phyloP scores from a whole-genome alignment of 2,888 invertebrate species.

The Melolontha melolontha region DNA sequence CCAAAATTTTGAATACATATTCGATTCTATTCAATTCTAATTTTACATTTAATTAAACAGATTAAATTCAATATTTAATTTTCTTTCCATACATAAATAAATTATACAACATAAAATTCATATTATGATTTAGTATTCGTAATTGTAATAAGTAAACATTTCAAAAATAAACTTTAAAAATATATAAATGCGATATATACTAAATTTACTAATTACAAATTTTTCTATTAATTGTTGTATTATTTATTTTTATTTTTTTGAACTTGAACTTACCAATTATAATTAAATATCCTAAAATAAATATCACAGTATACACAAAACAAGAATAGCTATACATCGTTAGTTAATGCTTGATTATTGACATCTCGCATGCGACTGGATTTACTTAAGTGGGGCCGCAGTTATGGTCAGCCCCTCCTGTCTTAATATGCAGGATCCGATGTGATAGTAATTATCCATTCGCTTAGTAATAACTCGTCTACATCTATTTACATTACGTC shows the following conservation, averaged over 20 bases:
- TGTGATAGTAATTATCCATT: conserved; percentile 1
- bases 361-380: conserved; percentile 56
- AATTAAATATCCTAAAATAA: conserved; percentile 61
- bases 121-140: too few species aligned
- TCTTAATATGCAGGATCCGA: neutral
- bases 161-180: too few species aligned
- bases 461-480: neutral
- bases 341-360: conserved; percentile 52
- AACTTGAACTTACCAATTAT: conserved; percentile 57
- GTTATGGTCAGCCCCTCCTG: conserved; percentile 33
- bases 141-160: too few species aligned
- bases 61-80: too few species aligned
- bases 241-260: neutral
- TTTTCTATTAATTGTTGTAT: too few species aligned
- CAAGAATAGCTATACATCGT: conserved; percentile 51
- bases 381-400: conserved; percentile 35
- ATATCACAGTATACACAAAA: conserved; percentile 59
- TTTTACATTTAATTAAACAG: too few species aligned
- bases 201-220: too few species aligned
- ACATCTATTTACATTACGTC: conserved; percentile 9
- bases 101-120: too few species aligned
- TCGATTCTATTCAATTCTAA: too few species aligned
- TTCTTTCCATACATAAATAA: too few species aligned
- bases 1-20: too few species aligned
- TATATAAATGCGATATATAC: too few species aligned